Conservation (phyloP, 2,113 vertebrate species). For the Rhegmatorhina hoffmannsi region DNA sequence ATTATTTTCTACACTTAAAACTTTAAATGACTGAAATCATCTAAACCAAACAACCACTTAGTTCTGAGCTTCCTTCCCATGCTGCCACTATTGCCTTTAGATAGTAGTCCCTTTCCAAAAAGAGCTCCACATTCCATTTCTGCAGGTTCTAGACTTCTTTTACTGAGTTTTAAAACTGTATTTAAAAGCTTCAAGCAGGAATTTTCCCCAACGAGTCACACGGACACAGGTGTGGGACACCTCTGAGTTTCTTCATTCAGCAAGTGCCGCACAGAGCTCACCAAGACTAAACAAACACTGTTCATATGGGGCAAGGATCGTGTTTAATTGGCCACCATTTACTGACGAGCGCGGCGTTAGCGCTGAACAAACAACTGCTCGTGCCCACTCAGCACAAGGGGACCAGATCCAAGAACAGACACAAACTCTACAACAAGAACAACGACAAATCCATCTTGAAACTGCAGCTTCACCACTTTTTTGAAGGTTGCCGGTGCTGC, state of each 20-base stretch:
- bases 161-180: neutral
- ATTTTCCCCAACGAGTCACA: neutral
- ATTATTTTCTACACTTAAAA: neutral
- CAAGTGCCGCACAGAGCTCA: neutral
- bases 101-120: fast-evolving
- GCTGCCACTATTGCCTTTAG: neutral
- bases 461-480: neutral
- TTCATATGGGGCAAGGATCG: neutral
- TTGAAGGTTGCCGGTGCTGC: neutral
- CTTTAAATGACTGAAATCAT: neutral
- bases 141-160: neutral
- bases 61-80: neutral
- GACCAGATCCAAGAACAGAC: neutral
- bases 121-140: neutral
- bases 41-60: neutral
- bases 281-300: neutral
- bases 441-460: neutral
- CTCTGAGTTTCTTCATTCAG: neutral
- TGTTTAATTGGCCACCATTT: neutral
- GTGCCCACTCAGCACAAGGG: neutral
- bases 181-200: neutral
- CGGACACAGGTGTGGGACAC: fast-evolving
- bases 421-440: neutral
- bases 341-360: neutral
- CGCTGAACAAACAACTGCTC: neutral